Conservation (phyloP, 1,140 invertebrate genomes). For the Sycophila sp. region DNA sequence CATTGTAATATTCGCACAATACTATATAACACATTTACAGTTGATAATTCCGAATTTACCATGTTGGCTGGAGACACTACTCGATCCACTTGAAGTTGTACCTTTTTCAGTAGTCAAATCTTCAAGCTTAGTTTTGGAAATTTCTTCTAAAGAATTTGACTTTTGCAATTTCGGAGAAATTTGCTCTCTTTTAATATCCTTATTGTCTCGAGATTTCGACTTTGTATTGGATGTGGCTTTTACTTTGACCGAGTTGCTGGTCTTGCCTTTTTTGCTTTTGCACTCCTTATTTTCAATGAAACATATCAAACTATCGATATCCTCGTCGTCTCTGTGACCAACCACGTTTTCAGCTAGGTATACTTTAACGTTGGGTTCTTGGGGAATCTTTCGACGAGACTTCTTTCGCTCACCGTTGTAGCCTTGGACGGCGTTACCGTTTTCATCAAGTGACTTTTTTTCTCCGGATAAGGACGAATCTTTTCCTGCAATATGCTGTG, state of each 20-base stretch:
- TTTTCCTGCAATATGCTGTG: conserved; percentile 53
- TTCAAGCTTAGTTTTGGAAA: conserved; percentile 75
- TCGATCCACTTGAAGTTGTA: conserved; percentile 55
- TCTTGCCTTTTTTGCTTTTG: conserved; percentile 61
- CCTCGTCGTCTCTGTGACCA: conserved; percentile 73
- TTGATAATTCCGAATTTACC: too few relatives aligned
- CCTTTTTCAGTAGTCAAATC: conserved; percentile 70
- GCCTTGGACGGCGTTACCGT: conserved; percentile 72
- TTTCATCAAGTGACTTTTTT: conserved; percentile 74
- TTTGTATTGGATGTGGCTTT: conserved; percentile 58
- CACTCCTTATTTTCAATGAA: conserved; percentile 67
- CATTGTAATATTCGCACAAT: too few relatives aligned
- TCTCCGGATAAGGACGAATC: conserved; percentile 52
- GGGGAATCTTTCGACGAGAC: conserved; percentile 66
- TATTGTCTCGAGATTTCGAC: conserved; percentile 59
- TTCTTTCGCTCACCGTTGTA: conserved; percentile 66
- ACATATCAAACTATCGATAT: conserved; percentile 67
- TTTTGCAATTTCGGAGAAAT: conserved; percentile 69
- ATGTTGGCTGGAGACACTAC: conserved; percentile 59
- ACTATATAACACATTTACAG: too few relatives aligned
- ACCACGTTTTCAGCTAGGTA: conserved; percentile 73
- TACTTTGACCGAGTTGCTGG: conserved; percentile 49
- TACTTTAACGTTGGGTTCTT: conserved; percentile 73
- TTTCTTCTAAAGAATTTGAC: conserved; percentile 76
- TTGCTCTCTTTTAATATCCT: conserved; percentile 59